Evolutionary conservation across 2,113 vertebrate species (phyloP).

Genomic region (Craseonycteris thonglongyai): DNA sequence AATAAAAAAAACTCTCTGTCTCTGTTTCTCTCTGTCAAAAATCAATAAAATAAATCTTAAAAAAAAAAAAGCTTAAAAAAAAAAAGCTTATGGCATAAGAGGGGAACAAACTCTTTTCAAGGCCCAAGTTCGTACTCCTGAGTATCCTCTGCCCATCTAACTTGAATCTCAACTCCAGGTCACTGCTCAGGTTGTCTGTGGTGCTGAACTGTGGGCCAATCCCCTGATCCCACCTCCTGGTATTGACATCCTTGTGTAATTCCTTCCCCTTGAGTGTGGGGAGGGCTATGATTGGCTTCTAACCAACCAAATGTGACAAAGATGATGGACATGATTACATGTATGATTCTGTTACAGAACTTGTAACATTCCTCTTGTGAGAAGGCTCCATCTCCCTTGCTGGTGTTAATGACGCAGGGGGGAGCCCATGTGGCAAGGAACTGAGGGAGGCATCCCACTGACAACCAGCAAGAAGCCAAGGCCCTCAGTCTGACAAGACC

Average conservation of each 20-base stretch:
- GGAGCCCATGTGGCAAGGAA: neutral
- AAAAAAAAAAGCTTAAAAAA: too few relatives aligned
- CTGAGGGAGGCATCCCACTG: neutral
- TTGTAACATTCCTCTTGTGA: neutral
- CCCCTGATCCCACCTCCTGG: neutral
- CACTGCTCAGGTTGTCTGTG: too few relatives aligned
- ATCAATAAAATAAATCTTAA: too few relatives aligned
- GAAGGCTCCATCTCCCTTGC: neutral
- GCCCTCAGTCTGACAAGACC: too few relatives aligned
- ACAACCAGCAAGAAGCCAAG: neutral
- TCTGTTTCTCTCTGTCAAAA: too few relatives aligned
- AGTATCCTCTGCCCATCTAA: neutral
- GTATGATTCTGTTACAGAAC: too few relatives aligned
- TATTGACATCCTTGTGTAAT: neutral
- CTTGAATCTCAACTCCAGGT: neutral
- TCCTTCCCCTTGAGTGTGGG: neutral
- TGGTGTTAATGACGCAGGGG: neutral
- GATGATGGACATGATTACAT: fast-evolving
- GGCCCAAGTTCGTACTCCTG: neutral
- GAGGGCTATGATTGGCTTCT: neutral
- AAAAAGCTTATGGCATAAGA: neutral
- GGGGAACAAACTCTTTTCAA: too few relatives aligned
- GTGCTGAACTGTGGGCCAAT: neutral
- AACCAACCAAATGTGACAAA: neutral
- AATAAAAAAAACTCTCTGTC: too few relatives aligned